Conservation (phyloP, 2,797 vertebrate genomes). For the Pelodytes ibericus region DNA sequence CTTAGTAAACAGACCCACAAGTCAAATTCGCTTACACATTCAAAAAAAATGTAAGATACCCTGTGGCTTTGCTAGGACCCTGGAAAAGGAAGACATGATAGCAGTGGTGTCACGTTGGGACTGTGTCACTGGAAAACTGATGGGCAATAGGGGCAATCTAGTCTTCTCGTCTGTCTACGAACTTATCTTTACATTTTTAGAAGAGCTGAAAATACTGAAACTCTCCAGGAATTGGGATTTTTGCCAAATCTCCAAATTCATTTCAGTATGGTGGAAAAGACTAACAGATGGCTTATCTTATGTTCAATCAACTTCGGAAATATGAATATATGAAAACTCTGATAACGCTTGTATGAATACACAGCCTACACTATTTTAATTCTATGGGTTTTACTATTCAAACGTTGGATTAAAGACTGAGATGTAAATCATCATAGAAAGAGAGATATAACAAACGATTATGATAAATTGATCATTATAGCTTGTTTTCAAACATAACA, state of each 20-base stretch:
- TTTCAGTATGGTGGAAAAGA: conserved; percentile 72
- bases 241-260: conserved; percentile 71
- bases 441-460: background rate
- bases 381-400: conserved; percentile 20
- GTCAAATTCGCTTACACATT: no score
- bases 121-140: no score
- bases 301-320: conserved; percentile 69
- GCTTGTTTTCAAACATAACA: background rate
- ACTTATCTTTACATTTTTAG: no score
- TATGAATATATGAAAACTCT: conserved; percentile 56
- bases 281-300: conserved; percentile 75
- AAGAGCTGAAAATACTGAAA: conserved; percentile 62
- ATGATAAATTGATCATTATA: background rate
- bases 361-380: conserved; percentile 63
- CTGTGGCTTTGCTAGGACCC: no score
- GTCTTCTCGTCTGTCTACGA: no score
- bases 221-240: conserved; percentile 68
- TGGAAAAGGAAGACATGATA: no score
- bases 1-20: no score
- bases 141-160: no score
- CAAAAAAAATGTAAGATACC: no score
- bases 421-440: background rate
- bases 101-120: no score
- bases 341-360: conserved; percentile 58
- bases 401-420: conserved; percentile 29